Conservation (phyloP, 2,113 vertebrate genomes). For the Phoxinus phoxinus region DNA sequence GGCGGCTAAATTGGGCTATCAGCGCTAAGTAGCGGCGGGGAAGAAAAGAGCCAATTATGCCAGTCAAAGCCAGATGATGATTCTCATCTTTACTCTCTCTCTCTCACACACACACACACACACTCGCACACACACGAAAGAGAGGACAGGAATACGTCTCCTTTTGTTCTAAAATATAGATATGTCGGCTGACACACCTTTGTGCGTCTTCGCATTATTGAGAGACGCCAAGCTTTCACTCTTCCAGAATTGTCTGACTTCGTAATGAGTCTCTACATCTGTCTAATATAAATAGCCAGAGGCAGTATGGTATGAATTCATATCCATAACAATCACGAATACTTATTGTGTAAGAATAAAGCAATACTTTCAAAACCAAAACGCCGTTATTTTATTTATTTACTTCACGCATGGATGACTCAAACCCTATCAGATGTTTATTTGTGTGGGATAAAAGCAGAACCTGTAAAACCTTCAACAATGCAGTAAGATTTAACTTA, state of each 20-base stretch:
- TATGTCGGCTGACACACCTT: conserved; percentile 47
- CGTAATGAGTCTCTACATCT: conserved; percentile 27
- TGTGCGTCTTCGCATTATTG: conserved; percentile 9
- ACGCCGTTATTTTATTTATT: neutral
- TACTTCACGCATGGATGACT: conserved; percentile 9
- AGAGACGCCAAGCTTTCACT: conserved; percentile 1
- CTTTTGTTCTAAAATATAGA: conserved; percentile 52
- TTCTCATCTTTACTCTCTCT: conserved; percentile 60
- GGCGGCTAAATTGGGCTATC: conserved; percentile 68
- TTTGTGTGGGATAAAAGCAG: conserved; percentile 29
- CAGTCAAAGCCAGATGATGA: conserved; percentile 66
- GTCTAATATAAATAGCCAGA: conserved; percentile 9
- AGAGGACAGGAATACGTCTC: conserved; percentile 50
- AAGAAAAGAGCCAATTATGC: conserved; percentile 67
- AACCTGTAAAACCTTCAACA: conserved; percentile 33
- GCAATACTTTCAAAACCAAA: neutral
- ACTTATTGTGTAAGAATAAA: conserved; percentile 9
- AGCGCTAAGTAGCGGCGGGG: conserved; percentile 62
- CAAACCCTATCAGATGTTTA: conserved; percentile 31
- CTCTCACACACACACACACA: conserved; percentile 44
- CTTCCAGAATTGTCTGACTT: neutral
- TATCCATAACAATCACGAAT: conserved; percentile 13
- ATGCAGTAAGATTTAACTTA: conserved; percentile 4
- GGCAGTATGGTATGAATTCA: neutral
- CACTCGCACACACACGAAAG: conserved; percentile 48